Conservation (phyloP, 2,888 invertebrate genomes). For the Ligdia adustata region DNA sequence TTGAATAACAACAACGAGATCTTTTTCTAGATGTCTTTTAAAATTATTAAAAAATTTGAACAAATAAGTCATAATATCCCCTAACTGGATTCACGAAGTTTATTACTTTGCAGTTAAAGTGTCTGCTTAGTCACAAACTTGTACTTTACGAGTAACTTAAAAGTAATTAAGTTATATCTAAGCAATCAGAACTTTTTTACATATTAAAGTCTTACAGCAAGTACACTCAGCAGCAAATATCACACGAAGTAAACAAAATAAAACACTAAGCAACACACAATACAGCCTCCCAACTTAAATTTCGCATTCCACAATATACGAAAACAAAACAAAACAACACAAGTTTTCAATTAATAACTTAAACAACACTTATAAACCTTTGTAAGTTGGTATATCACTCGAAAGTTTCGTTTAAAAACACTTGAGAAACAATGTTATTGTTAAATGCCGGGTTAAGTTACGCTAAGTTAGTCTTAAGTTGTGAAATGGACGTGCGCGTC, state of each 20-base stretch:
- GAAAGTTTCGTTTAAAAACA: constrained; percentile 11
- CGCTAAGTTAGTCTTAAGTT: constrained; percentile 55
- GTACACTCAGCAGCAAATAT: constrained; percentile 30
- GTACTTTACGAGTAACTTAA: no score
- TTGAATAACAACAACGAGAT: no score
- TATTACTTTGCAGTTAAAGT: no score
- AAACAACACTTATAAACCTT: constrained; percentile 3
- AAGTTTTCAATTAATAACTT: constrained; percentile 23
- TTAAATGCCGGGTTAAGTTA: constrained; percentile 14
- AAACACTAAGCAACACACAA: constrained; percentile 29
- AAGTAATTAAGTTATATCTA: no score
- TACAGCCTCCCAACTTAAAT: constrained; percentile 36
- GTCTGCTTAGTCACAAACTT: no score
- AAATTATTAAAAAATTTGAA: no score
- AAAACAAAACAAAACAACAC: constrained; percentile 47
- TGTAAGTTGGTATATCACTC: background rate
- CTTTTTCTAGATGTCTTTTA: no score
- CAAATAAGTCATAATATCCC: no score
- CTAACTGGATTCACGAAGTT: no score
- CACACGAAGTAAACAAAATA: constrained; percentile 13
- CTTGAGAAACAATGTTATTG: constrained; percentile 25
- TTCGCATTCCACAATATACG: constrained; percentile 51
- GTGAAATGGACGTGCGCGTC: constrained; percentile 47
- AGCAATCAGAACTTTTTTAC: no score
- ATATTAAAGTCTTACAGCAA: no score